A percentile compares a stretch with the other conserved stretches of the same genome.
phyloP scores from a whole-genome alignment of 1,140 invertebrate genomes.

The Tetraneura akinire region DNA sequence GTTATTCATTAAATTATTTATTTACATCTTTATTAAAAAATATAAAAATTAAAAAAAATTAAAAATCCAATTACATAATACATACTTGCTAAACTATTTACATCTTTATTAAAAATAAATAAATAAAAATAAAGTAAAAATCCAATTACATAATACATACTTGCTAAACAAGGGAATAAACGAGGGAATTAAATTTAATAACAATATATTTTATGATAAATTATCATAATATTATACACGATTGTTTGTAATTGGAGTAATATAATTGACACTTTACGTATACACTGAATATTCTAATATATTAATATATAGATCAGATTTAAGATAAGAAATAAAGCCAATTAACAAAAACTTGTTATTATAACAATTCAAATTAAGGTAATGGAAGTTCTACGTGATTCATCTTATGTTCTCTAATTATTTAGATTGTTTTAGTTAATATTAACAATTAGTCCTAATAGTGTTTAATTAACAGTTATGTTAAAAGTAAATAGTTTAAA shows the following conservation, averaged over 20 bases:
- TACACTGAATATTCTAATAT: background rate
- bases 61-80: too few species aligned
- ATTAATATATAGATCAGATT: conserved; percentile 18
- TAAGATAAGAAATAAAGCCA: background rate
- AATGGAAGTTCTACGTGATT: background rate
- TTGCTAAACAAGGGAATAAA: too few species aligned
- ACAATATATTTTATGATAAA: background rate
- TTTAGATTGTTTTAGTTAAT: background rate
- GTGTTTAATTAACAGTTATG: background rate
- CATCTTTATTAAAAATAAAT: too few species aligned
- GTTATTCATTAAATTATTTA: too few species aligned
- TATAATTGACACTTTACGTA: background rate
- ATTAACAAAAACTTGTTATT: background rate
- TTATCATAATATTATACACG: background rate
- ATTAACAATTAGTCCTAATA: too few species aligned
- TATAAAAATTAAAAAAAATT: too few species aligned
- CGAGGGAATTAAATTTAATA: background rate
- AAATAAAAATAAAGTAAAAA: too few species aligned
- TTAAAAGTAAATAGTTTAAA: background rate
- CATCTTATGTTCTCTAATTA: background rate
- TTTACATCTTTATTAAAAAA: too few species aligned
- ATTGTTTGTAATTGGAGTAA: background rate
- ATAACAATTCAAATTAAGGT: conserved; percentile 12
- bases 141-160: too few species aligned
- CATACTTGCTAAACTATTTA: too few species aligned